Conservation (phyloP, 2,888 invertebrate species). For the Polydrusus cervinus region DNA sequence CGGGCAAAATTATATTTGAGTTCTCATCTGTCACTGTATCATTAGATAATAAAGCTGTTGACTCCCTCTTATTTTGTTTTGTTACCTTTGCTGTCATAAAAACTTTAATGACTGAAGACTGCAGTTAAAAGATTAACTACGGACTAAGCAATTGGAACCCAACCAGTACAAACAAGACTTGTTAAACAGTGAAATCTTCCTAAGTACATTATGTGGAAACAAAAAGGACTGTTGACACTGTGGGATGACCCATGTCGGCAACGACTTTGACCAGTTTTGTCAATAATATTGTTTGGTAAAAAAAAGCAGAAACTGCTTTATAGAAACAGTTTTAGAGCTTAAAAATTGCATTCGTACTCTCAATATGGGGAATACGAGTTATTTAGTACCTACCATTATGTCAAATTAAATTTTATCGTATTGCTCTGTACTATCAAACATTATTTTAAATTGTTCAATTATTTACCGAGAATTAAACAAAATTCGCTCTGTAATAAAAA, state of each 20-base stretch:
- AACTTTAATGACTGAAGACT: neutral
- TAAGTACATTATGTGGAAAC: conserved; percentile 20
- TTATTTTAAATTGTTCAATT: too few relatives aligned
- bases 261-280: conserved; percentile 24
- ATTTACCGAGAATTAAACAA: too few relatives aligned
- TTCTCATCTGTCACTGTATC: too few relatives aligned
- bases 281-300: conserved; percentile 1
- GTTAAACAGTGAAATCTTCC: conserved; percentile 2
- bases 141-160: conserved; percentile 10
- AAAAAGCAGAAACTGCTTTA: neutral
- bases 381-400: too few relatives aligned
- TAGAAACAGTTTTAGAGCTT: neutral
- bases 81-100: neutral
- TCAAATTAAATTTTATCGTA: too few relatives aligned
- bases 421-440: too few relatives aligned
- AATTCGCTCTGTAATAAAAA: too few relatives aligned
- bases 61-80: neutral
- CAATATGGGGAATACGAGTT: conserved; percentile 13
- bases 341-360: neutral
- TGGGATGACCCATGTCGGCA: conserved; percentile 20
- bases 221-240: conserved; percentile 27
- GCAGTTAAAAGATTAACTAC: neutral
- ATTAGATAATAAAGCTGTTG: neutral
- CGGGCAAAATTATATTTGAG: too few relatives aligned
- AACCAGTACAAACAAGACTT: conserved; percentile 18